phyloP scores from a whole-genome alignment of 2,888 invertebrate genomes.

The Mythimna ferrago region DNA sequence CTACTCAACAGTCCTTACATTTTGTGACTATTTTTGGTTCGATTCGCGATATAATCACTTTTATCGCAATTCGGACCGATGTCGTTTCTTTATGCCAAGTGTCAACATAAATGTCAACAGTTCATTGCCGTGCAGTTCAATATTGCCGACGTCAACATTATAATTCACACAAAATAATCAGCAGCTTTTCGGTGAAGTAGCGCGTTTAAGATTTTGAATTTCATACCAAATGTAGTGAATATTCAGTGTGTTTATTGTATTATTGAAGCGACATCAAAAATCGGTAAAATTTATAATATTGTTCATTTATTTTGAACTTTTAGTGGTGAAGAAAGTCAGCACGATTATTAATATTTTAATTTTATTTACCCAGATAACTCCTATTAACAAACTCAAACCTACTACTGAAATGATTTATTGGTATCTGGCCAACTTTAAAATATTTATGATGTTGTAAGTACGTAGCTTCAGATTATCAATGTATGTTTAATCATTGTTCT shows the following conservation, averaged over 20 bases:
- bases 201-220: conserved; percentile 3
- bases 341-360: conserved; percentile 29
- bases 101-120: conserved; percentile 51
- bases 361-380: conserved; percentile 42
- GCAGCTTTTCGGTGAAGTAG: conserved; percentile 2
- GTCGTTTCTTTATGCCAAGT: too few species aligned
- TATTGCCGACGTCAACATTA: conserved; percentile 60
- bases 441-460: conserved; percentile 51
- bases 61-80: too few species aligned
- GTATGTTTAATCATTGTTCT: conserved; percentile 3
- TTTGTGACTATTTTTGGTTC: too few species aligned
- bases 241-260: conserved; percentile 28
- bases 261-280: conserved; percentile 7
- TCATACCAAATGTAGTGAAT: conserved; percentile 8
- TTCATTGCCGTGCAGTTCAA: conserved; percentile 44
- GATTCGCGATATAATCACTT: too few species aligned
- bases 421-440: conserved; percentile 28
- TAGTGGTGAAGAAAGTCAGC: conserved; percentile 1
- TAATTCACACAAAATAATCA: conserved; percentile 17
- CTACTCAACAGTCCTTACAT: too few species aligned
- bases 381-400: conserved; percentile 28
- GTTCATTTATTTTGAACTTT: not conserved
- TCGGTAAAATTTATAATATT: conserved; percentile 28
- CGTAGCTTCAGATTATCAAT: conserved; percentile 18
- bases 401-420: conserved; percentile 31